Conservation (phyloP, 1,140 invertebrate species). For the Lordiphosa stackelbergi region DNA sequence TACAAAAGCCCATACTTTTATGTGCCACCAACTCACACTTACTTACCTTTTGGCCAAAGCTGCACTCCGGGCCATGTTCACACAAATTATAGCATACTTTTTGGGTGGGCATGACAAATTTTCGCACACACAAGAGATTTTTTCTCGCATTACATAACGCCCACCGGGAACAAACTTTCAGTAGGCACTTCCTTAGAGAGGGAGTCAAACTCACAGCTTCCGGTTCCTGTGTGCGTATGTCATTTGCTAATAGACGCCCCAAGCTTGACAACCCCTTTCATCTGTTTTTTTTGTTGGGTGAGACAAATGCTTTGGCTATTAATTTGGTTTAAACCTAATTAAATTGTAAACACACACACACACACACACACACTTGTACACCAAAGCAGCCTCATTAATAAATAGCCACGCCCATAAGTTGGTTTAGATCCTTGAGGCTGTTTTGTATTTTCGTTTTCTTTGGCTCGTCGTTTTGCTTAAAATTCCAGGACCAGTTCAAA, state of each 20-base stretch:
- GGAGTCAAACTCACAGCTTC: constrained; percentile 14
- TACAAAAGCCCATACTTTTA: not conserved
- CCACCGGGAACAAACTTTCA: constrained; percentile 41
- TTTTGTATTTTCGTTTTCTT: constrained; percentile 9
- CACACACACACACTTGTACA: constrained; percentile 7
- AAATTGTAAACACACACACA: constrained; percentile 43
- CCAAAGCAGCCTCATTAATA: constrained; percentile 35
- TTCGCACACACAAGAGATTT: constrained; percentile 21
- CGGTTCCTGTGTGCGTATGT: constrained; percentile 1
- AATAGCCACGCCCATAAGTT: constrained; percentile 36
- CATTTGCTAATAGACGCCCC: constrained; percentile 28
- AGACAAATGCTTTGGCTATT: constrained; percentile 47
- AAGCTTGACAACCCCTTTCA: constrained; percentile 26
- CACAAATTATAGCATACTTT: constrained; percentile 40
- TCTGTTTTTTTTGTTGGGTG: constrained; percentile 2
- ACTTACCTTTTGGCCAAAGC: not conserved
- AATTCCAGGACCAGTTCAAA: constrained; percentile 34
- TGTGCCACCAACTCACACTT: not conserved
- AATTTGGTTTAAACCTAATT: constrained; percentile 60
- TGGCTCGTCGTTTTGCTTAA: constrained; percentile 21
- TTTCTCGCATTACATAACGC: constrained; percentile 32
- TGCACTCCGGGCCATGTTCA: constrained; percentile 5
- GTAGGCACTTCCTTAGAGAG: constrained; percentile 38
- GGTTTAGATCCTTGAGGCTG: constrained; percentile 7
- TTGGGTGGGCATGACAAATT: constrained; percentile 33